phyloP scores from a whole-genome alignment of 1,140 invertebrate species.

The Philotrypesis tridentata region DNA sequence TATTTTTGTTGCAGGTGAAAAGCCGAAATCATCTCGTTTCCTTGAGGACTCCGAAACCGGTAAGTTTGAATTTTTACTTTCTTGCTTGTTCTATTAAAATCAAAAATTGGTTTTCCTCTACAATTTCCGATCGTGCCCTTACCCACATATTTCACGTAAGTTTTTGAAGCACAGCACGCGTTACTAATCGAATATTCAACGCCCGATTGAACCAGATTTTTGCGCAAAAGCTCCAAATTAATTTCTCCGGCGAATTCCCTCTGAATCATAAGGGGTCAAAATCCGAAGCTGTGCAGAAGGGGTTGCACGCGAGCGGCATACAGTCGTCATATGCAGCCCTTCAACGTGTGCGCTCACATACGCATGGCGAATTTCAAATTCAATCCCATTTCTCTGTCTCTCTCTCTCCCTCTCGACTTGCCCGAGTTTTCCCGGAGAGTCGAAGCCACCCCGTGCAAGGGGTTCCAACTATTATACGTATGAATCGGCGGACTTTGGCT shows the following conservation, averaged over 20 bases:
- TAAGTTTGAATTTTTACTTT: neutral
- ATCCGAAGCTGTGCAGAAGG: neutral
- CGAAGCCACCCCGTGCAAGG: neutral
- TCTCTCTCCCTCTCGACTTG: too few species aligned
- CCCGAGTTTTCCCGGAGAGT: neutral
- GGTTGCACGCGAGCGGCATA: neutral
- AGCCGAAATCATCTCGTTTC: neutral
- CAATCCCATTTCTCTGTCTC: conserved; percentile 15
- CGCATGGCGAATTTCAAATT: conserved; percentile 40
- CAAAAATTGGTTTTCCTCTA: too few species aligned
- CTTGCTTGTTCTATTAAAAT: too few species aligned
- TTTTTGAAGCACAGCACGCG: too few species aligned
- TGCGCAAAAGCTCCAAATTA: conserved; percentile 31
- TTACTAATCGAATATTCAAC: conserved; percentile 8
- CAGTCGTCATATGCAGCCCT: conserved; percentile 10
- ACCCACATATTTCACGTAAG: too few species aligned
- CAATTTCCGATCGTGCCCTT: too few species aligned
- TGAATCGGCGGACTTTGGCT: neutral
- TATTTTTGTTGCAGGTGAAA: neutral
- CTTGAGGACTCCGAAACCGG: neutral
- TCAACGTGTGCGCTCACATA: neutral
- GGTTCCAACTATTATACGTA: neutral
- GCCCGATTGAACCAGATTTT: conserved; percentile 1
- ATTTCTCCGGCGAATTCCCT: conserved; percentile 31
- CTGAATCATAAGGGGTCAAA: conserved; percentile 12